Base-by-base conservation (phyloP, 2,113 vertebrate genomes). In the Capreolus pygargus region DNA sequence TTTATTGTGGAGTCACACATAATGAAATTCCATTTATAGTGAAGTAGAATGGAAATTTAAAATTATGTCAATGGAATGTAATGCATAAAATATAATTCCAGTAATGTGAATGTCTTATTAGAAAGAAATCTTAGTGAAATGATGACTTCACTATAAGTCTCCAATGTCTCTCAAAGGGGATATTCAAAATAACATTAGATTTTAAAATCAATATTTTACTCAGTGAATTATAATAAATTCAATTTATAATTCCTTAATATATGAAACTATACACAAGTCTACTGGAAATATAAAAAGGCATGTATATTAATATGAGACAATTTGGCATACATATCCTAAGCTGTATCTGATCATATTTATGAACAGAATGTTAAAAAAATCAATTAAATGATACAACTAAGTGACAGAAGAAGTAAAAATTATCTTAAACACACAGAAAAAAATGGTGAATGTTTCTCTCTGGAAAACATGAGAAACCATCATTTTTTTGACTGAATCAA, bases 1-100 rank as follows among this genome's bases (percentile, higher is more conserved):
- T 70, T 97, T 98, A 96, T 85, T 97, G 70, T 98, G 64, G 50
- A 95, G 61, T 96, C 82, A 88, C 54, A 81, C 45, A 92, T 4
- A 98, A 91, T 52, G 36, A 96, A 94, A 96, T 90, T 92, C 92
- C 96, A 86, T 93, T 98, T 58, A 94, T 0, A 64, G 19, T 33
- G 23, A 84, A 91, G 86, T 39, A 94, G 92, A 98, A 96, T 27
- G 17, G 5, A 97, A 94, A 82, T 95, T 64, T 96, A 78, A 52
- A 94, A 97, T 86, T 97, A 97, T 2, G 27, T 97, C 97, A 98
- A 61, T 84, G 91, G 30, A 97, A 19, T 43, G 50, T 2, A 86
- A 93, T 64, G 81, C 33, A 97, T 92, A 97, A 96, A 96, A 8
- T 90, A 36, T 54, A 90, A 61, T 81, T 81, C 78, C 58, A 95